Evolutionary conservation across 1,140 invertebrate genomes (phyloP).

Genomic region (Pseudomyrmex concolor): DNA sequence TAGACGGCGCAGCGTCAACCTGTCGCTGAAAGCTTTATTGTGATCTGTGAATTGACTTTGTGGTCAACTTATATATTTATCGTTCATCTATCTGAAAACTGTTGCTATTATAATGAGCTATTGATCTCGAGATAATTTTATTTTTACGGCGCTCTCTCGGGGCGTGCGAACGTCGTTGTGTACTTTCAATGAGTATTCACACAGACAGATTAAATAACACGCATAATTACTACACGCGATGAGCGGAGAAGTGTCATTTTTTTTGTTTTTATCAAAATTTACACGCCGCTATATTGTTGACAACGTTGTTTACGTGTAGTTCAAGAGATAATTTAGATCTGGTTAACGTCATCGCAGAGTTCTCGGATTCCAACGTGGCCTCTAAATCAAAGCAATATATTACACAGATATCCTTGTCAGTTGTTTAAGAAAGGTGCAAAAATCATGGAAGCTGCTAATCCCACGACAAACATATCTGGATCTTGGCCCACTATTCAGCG

Average conservation of each 20-base stretch:
- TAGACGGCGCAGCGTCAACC: conserved; percentile 41
- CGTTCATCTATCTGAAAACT: conserved; percentile 23
- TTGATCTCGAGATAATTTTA: conserved; percentile 24
- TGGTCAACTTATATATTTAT: conserved; percentile 49
- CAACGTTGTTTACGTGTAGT: conserved; percentile 32
- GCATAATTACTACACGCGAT: background rate
- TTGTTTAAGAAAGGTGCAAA: conserved; percentile 20
- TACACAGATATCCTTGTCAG: conserved; percentile 25
- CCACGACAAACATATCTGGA: conserved; percentile 62
- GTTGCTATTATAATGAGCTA: conserved; percentile 4
- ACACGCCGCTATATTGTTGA: background rate
- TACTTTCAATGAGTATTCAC: too few species aligned
- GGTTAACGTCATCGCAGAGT: conserved; percentile 12
- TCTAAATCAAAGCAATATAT: conserved; percentile 42
- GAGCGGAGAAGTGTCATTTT: background rate
- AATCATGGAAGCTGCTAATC: conserved; percentile 54
- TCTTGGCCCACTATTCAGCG: conserved; percentile 65
- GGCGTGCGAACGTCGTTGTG: background rate
- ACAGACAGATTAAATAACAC: background rate
- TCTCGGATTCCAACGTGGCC: background rate
- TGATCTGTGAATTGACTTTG: conserved; percentile 49
- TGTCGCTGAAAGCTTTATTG: conserved; percentile 64
- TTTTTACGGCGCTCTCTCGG: background rate
- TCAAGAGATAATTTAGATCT: conserved; percentile 20
- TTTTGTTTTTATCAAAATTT: background rate